Evolutionary conservation across 23 tunicate species (phyloP).

Genomic region (Trididemnum miniatum): DNA sequence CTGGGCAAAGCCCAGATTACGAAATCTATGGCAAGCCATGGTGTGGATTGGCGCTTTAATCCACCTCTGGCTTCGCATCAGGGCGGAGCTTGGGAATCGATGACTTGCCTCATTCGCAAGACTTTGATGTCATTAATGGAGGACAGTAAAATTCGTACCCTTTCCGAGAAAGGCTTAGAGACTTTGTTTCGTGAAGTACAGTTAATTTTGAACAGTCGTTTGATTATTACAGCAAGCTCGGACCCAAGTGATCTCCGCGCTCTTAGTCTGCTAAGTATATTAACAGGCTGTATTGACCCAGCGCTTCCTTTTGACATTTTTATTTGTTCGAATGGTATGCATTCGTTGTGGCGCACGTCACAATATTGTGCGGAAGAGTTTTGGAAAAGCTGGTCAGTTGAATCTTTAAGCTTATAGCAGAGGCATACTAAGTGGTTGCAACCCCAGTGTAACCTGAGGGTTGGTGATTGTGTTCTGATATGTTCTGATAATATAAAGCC

Average conservation of each 20-base stretch:
- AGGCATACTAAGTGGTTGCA: too few relatives aligned
- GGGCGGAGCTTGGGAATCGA: background rate
- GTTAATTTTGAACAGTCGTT: background rate
- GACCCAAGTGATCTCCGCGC: background rate
- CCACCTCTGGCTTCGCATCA: background rate
- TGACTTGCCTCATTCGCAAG: background rate
- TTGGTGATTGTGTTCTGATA: too few relatives aligned
- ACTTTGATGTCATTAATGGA: background rate
- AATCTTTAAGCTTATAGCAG: background rate
- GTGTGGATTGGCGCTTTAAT: background rate
- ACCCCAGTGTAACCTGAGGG: too few relatives aligned
- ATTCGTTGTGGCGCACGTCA: background rate
- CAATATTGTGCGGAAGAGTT: background rate
- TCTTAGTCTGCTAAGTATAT: background rate
- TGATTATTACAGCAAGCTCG: background rate
- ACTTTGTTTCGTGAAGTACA: background rate
- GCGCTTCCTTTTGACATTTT: background rate
- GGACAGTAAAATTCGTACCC: background rate
- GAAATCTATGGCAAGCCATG: background rate
- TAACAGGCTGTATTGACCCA: background rate
- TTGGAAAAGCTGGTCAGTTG: background rate
- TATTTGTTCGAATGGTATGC: background rate
- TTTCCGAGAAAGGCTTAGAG: background rate
- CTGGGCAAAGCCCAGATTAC: background rate
- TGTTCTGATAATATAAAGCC: too few relatives aligned